Percentiles rank a stretch among this genome's conserved stretches.
Conservation (phyloP, 2,797 vertebrate species). For the Benthosema pterotum region DNA sequence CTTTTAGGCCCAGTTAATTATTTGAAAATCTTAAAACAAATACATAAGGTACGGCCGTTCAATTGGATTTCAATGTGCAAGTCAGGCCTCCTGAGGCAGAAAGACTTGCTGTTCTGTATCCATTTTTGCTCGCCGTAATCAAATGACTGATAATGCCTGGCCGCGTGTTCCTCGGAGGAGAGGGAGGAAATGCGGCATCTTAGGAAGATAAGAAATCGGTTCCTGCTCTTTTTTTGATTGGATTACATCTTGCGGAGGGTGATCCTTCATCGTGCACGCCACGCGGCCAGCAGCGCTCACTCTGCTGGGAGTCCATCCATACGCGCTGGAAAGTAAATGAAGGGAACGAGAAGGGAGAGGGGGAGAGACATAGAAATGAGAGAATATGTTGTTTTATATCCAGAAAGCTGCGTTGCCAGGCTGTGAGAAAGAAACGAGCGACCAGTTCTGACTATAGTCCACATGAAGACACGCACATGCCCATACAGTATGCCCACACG, state of each 20-base stretch:
- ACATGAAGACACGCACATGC: no score
- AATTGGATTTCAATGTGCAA: constrained; percentile 82
- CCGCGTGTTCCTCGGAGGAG: constrained; percentile 73
- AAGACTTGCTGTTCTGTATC: constrained; percentile 75
- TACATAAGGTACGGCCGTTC: constrained; percentile 78
- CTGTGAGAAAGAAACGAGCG: not conserved
- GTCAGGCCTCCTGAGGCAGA: constrained; percentile 77
- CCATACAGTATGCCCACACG: no score
- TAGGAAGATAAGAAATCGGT: constrained; percentile 84
- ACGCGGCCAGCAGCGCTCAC: constrained; percentile 26
- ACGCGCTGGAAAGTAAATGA: constrained; percentile 67
- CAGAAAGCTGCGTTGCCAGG: not conserved
- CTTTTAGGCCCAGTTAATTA: constrained; percentile 83
- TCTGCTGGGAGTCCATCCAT: constrained; percentile 60
- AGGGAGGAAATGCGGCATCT: constrained; percentile 79
- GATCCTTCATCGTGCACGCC: constrained; percentile 72
- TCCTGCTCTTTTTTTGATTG: constrained; percentile 81
- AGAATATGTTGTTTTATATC: constrained; percentile 14
- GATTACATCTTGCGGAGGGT: constrained; percentile 78
- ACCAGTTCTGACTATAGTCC: not conserved
- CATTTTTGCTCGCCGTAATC: constrained; percentile 81
- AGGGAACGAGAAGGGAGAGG: constrained; percentile 40
- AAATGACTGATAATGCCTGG: constrained; percentile 82
- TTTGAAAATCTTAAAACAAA: constrained; percentile 84
- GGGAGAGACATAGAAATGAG: constrained; percentile 42